Evolutionary conservation across 1,140 invertebrate species (phyloP).

Genomic region (Notospermus geniculatus): DNA sequence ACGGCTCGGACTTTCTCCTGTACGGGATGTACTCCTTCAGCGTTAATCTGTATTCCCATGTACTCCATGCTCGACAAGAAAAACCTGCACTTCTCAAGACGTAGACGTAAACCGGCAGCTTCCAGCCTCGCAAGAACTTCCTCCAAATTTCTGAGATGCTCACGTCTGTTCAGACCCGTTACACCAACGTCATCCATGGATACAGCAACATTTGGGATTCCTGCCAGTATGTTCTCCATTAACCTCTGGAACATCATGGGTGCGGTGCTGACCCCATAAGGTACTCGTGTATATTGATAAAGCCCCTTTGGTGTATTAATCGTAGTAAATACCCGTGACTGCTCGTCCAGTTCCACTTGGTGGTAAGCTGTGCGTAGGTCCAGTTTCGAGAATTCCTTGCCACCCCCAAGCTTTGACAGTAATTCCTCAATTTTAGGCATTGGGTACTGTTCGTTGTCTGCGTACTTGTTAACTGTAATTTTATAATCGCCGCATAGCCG

Average conservation of each 20-base stretch:
- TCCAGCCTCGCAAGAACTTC: not conserved
- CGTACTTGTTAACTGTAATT: conserved; percentile 21
- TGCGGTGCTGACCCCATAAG: conserved; percentile 11
- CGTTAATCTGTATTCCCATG: conserved; percentile 43
- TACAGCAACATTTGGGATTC: conserved; percentile 12
- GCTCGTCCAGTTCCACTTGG: not conserved
- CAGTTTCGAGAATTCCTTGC: not conserved
- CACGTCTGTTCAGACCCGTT: conserved; percentile 1
- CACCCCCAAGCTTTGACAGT: not conserved
- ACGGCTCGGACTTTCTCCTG: conserved; percentile 43
- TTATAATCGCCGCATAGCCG: conserved; percentile 60
- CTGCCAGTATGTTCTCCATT: conserved; percentile 13
- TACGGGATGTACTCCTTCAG: conserved; percentile 35
- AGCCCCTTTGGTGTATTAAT: conserved; percentile 19
- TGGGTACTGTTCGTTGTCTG: conserved; percentile 19
- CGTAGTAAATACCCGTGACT: not conserved
- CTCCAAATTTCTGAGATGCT: conserved; percentile 7
- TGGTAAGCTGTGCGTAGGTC: not conserved
- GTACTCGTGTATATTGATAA: conserved; percentile 8
- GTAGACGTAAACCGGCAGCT: conserved; percentile 3
- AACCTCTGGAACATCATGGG: conserved; percentile 17
- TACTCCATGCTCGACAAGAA: conserved; percentile 28
- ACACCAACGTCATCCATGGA: conserved; percentile 23
- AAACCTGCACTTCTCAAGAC: conserved; percentile 7
- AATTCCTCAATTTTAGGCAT: conserved; percentile 24